phyloP scores from a whole-genome alignment of 2,888 invertebrate species.

The Aethes cnicana region DNA sequence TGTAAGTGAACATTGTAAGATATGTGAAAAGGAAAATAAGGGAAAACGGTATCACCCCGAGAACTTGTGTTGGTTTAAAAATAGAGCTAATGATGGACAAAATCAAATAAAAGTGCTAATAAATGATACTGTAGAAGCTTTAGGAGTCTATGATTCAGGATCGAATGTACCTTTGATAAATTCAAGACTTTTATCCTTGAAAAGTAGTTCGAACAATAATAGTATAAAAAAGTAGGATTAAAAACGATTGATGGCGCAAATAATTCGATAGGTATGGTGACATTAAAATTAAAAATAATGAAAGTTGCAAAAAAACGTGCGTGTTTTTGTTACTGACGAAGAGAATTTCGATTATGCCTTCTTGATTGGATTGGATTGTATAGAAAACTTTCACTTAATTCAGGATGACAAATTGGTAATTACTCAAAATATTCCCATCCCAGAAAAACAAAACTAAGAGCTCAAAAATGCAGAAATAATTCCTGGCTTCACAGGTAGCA shows the following conservation, averaged over 20 bases:
- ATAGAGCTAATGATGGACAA: constrained; percentile 15
- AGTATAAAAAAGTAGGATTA: constrained; percentile 27
- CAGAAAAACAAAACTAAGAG: not conserved
- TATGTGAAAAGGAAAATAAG: constrained; percentile 32
- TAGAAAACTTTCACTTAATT: constrained; percentile 1
- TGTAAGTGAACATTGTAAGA: constrained; percentile 17
- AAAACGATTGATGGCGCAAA: constrained; percentile 34
- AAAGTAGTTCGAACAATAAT: constrained; percentile 6
- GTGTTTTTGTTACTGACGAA: constrained; percentile 30
- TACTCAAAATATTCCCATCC: constrained; percentile 4
- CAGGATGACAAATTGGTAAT: constrained; percentile 31
- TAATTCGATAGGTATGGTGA: constrained; percentile 29
- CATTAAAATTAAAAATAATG: constrained; percentile 34
- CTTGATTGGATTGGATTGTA: constrained; percentile 32
- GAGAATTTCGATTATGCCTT: constrained; percentile 29
- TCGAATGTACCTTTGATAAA: constrained; percentile 43
- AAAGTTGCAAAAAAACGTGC: constrained; percentile 33
- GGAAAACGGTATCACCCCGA: constrained; percentile 33
- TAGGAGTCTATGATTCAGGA: constrained; percentile 42
- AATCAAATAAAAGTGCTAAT: constrained; percentile 33
- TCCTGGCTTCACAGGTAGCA: constrained; percentile 7
- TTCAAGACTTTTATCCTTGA: constrained; percentile 34
- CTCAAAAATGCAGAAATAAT: too few relatives aligned
- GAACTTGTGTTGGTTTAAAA: constrained; percentile 31
- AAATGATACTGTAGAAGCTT: constrained; percentile 36